These are phyloP conservation scores for Phalloptychus januarius DNA, from an alignment of 2,797 vertebrate species.

Conservation along the genomic window DNA sequence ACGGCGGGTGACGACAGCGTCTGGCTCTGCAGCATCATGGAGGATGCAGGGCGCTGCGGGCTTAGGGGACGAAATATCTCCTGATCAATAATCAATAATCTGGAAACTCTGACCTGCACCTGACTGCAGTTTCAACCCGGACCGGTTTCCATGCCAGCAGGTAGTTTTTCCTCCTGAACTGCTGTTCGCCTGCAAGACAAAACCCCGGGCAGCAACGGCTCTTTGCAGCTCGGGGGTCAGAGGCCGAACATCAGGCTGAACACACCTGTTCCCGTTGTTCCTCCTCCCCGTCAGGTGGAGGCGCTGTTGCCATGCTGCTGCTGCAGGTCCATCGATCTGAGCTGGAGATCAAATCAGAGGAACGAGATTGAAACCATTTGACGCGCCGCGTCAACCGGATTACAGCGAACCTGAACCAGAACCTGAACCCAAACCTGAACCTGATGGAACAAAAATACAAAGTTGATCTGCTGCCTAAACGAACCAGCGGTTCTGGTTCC, in stretches of 20 bases:
- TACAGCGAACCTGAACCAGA: too few relatives aligned
- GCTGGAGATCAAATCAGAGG: too few relatives aligned
- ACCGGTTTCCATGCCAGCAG: background rate
- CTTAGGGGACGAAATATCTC: background rate
- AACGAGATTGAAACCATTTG: too few relatives aligned
- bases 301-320: too few relatives aligned
- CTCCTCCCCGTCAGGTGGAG: too few relatives aligned
- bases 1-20: slow-evolving; percentile 55
- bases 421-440: too few relatives aligned
- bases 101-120: background rate
- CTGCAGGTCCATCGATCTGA: too few relatives aligned
- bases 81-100: background rate
- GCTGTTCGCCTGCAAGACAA: background rate
- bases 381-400: too few relatives aligned
- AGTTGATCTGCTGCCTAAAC: too few relatives aligned
- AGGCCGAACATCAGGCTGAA: background rate
- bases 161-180: background rate
- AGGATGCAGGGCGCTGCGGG: slow-evolving; percentile 26
- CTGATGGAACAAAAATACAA: too few relatives aligned
- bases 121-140: background rate
- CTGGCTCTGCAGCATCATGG: slow-evolving; percentile 48
- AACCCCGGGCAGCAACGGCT: background rate
- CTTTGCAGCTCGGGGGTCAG: background rate
- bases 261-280: background rate
- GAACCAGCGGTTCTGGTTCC: too few relatives aligned